Evolutionary conservation across 2,113 vertebrate genomes (phyloP), one percentile per base, ranked within the genome.

Genomic region (Hylia prasina): DNA sequence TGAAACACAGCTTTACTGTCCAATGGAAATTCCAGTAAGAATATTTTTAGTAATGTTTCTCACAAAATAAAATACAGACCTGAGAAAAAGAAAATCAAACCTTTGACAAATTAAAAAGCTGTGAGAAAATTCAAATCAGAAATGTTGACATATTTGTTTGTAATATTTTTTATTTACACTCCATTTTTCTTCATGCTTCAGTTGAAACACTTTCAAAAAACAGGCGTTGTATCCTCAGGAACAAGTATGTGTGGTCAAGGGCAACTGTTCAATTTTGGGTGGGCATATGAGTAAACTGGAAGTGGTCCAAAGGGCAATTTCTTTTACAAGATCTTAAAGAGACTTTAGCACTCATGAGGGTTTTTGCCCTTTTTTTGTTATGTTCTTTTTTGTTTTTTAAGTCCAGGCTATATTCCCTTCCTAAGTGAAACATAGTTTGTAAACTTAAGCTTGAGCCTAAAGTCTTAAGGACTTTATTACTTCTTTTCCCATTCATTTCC

Each of bases 121-220:
- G 28, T 75, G 42, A 93, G 65, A 95, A 95, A 93, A 93, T 71
- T 90, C 20, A 77, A 73, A 87, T 84, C 51, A 78, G 60, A 87
- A 83, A 87, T 64, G 35, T 9, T 64, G 45, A 53, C 39, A n/a
- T 76, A 51, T 76, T 79, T 90, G 4, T 58, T 85, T 13, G 3
- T 9, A 44, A 10, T 58, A 56, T 63, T 82, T 94, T 92, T 89
- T 81, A 91, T 96, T 92, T 83, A 71, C 18, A 63, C 51, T 89
- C 27, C 42, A 64, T 63, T 84, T 84, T 93, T 82, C 27, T 91
- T 75, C 60, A 31, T 47, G 15, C 19, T 72, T 73, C 39, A 63
- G 16, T 44, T 73, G 45, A 87, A 89, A 81, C 35, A 63, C 44
- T 89, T 94, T 54, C 13, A 39, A 65, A 80, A 69, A 86, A 6